These are phyloP conservation scores for Scartelaos histophorus DNA, from an alignment of 2,113 vertebrate genomes.

Conservation along the genomic window DNA sequence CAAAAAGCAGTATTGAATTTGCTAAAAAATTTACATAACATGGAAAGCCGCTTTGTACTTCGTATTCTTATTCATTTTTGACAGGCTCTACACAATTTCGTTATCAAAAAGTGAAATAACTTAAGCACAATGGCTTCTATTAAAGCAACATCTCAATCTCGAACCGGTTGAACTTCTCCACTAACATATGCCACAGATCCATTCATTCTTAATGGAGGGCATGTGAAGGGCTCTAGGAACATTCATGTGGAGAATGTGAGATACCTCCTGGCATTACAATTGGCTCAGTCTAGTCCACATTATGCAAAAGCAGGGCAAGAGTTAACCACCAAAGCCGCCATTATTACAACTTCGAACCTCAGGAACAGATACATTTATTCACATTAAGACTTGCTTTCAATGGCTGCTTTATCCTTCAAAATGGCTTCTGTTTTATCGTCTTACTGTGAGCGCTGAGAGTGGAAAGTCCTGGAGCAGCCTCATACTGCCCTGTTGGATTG, in stretches of 20 bases:
- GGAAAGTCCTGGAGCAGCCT: constrained; percentile 9
- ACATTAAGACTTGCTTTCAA: constrained; percentile 33
- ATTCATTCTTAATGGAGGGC: constrained; percentile 5
- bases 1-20: not conserved
- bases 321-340: constrained; percentile 20
- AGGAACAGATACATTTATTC: constrained; percentile 18
- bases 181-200: not conserved
- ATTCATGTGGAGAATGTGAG: not conserved
- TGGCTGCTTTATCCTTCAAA: constrained; percentile 4
- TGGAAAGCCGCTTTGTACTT: too few relatives aligned
- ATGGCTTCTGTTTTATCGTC: constrained; percentile 13
- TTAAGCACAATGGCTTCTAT: too few relatives aligned
- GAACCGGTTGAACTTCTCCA: not conserved
- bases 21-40: too few relatives aligned
- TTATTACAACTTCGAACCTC: constrained; percentile 23
- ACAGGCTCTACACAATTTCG: too few relatives aligned
- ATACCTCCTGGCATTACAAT: constrained; percentile 2
- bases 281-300: not conserved
- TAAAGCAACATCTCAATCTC: not conserved
- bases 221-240: constrained; percentile 12
- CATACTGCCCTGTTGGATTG: constrained; percentile 37
- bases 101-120: not conserved
- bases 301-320: constrained; percentile 10
- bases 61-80: too few relatives aligned
- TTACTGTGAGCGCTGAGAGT: constrained; percentile 7